Base-by-base conservation (phyloP, 35 echinoderm and acorn worm genomes). In the Heliocidaris erythrogramma region DNA sequence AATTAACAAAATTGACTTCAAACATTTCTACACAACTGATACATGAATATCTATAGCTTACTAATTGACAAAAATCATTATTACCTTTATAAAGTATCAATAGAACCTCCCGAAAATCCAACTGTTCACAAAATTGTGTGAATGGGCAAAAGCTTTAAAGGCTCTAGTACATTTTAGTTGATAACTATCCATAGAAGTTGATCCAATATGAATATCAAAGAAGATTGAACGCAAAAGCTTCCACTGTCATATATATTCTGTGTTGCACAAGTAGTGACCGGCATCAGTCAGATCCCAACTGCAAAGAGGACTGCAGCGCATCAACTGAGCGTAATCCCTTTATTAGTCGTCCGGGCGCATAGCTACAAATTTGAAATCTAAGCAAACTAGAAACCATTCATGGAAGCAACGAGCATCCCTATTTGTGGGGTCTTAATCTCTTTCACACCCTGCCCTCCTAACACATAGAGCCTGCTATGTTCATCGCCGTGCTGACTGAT, bases 341-440 rank as follows among this genome's bases (percentile, higher is more conserved):
- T 24, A 78, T 78, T 78, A 78, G 65, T 18, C 2, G 27, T 27
- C 4, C 4, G 18, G 27, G 65, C n/a, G 27, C 27, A 78, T 21
- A n/a, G 65, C 65, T 78, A 78, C 65, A 78, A 78, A 78, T 78
- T 78, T 78, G 65, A 78, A 78, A 78, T 78, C 18, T 24, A 78
- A 78, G 65, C 65, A 78, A 78, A 78, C 21, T 27, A 78, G 65
- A n/a, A 78, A 3, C 21, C 65, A 78, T 78, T 78, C 65, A 78
- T 17, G 17, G 65, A 27, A 27, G 65, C 65, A 78, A 27, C 65
- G 21, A 27, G 65, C 65, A 78, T 78, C 65, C 65, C 65, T 78
- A 78, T 78, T 27, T 78, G 65, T 78, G 65, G 65, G 27, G 65
- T 78, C 24, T 78, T 42, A 78, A 78, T 78, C 65, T 78, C 65